These are phyloP conservation scores for Entomobrya multifasciata DNA, from an alignment of 2,888 invertebrate species.

Conservation along the genomic window DNA sequence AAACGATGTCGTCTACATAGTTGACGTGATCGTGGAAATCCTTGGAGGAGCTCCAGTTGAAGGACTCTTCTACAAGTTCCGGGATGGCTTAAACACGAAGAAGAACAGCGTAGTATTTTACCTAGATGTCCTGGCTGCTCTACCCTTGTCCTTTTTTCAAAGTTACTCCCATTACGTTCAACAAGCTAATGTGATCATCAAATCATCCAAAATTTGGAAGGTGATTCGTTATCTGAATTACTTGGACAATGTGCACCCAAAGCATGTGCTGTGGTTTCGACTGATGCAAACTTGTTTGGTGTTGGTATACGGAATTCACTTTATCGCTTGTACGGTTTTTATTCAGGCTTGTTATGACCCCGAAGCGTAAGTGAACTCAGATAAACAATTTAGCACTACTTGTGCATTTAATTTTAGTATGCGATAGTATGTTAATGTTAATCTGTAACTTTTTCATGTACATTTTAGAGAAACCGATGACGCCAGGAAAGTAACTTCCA, in stretches of 20 bases:
- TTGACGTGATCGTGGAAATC: constrained; percentile 73
- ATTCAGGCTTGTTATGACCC: constrained; percentile 43
- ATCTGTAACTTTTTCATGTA: not conserved
- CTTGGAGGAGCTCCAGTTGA: constrained; percentile 69
- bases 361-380: not conserved
- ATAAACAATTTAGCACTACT: too few species aligned
- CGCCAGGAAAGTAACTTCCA: not conserved
- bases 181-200: constrained; percentile 47
- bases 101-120: constrained; percentile 51
- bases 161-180: not conserved
- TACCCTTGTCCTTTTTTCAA: constrained; percentile 45
- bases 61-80: constrained; percentile 67
- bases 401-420: not conserved
- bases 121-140: constrained; percentile 58
- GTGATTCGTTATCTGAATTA: constrained; percentile 60
- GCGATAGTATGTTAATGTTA: not conserved
- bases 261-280: constrained; percentile 60
- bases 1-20: constrained; percentile 34
- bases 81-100: constrained; percentile 56
- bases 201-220: constrained; percentile 66
- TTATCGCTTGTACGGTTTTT: constrained; percentile 68
- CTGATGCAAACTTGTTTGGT: constrained; percentile 65
- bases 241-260: constrained; percentile 72
- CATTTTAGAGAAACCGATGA: not conserved
- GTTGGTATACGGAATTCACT: constrained; percentile 62